Evolutionary conservation across 1,140 invertebrate genomes (phyloP).

Genomic region (Drosophila tropicalis): DNA sequence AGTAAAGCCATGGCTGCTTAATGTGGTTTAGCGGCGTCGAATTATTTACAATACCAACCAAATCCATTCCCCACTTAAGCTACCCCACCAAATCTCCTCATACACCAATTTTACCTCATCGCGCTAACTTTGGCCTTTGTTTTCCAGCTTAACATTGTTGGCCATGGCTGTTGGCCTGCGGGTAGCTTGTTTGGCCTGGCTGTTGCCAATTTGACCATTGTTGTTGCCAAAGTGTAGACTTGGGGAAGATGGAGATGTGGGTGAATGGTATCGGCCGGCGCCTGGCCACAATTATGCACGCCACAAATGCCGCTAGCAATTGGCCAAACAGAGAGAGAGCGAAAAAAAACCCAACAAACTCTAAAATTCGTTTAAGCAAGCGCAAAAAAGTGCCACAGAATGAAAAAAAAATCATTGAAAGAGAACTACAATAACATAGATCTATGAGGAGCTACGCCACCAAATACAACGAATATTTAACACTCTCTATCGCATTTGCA

Average conservation of each 20-base stretch:
- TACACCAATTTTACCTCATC: neutral
- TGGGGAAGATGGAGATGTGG: slow-evolving; percentile 3
- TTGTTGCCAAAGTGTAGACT: slow-evolving; percentile 44
- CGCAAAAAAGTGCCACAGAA: slow-evolving; percentile 8
- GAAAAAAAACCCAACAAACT: slow-evolving; percentile 48
- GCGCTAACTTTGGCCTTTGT: slow-evolving; percentile 69
- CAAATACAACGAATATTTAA: neutral
- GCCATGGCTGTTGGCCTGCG: slow-evolving; percentile 59
- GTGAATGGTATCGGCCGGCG: slow-evolving; percentile 31
- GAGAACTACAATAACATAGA: slow-evolving; percentile 12
- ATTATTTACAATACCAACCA: slow-evolving; percentile 66
- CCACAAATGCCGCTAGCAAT: slow-evolving; percentile 64
- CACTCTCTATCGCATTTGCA: too few relatives aligned
- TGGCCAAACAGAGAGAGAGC: slow-evolving; percentile 18
- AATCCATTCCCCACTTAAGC: slow-evolving; percentile 16
- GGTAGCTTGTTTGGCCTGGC: slow-evolving; percentile 54
- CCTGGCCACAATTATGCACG: slow-evolving; percentile 70
- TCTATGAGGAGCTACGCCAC: neutral
- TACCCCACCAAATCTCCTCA: neutral
- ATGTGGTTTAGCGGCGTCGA: slow-evolving; percentile 65
- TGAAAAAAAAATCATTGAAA: slow-evolving; percentile 2
- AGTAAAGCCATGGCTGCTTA: slow-evolving; percentile 52
- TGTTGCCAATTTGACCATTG: slow-evolving; percentile 57
- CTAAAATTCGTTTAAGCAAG: slow-evolving; percentile 64
- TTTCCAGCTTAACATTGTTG: slow-evolving; percentile 70